These are phyloP conservation scores for Aldabrachelys gigantea DNA, from an alignment of 2,113 vertebrate genomes.

Conservation along the genomic window DNA sequence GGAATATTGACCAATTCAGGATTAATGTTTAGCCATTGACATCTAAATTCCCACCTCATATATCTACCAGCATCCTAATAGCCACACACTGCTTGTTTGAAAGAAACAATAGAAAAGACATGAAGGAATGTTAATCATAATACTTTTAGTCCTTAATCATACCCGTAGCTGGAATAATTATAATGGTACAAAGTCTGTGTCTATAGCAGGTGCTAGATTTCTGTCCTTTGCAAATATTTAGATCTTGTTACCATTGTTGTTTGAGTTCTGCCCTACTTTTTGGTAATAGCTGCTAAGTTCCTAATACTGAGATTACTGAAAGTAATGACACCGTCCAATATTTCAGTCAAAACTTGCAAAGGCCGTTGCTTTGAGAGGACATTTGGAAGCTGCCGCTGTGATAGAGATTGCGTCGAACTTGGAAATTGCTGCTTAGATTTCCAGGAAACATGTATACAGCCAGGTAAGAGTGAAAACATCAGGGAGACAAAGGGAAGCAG, in stretches of 20 bases:
- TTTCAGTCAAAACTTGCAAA: conserved; percentile 87
- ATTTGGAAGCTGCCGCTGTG: conserved; percentile 85
- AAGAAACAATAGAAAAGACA: background rate
- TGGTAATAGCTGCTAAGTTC: background rate
- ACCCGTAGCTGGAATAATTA: background rate
- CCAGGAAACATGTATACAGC: conserved; percentile 80
- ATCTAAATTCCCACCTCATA: background rate
- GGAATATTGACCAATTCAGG: background rate
- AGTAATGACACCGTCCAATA: background rate
- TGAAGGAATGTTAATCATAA: background rate
- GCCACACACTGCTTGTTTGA: background rate
- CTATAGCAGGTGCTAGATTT: background rate
- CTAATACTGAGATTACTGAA: background rate
- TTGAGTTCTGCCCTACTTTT: background rate
- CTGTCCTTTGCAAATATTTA: background rate
- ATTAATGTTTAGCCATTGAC: background rate
- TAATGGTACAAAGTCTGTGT: background rate
- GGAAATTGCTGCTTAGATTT: conserved; percentile 87
- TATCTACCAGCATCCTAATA: background rate
- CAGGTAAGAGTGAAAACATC: conserved; percentile 70
- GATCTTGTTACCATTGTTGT: background rate
- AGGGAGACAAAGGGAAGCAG: background rate
- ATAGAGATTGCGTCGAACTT: conserved; percentile 79
- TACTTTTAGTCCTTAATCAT: background rate
- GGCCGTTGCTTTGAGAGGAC: conserved; percentile 86